phyloP scores from a whole-genome alignment of 2,113 vertebrate genomes.

The Erythrocercus mccallii region DNA sequence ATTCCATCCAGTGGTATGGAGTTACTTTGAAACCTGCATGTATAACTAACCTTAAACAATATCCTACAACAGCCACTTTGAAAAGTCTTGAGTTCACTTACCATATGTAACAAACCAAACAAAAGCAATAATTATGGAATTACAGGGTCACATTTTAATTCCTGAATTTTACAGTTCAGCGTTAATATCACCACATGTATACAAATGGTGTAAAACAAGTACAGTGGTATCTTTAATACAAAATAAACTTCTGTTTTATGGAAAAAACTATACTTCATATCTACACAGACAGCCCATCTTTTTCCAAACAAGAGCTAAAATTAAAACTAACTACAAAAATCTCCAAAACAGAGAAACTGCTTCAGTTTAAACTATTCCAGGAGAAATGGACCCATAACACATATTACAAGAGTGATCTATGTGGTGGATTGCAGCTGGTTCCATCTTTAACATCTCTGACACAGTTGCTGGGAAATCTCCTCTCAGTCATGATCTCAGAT shows the following conservation, averaged over 20 bases:
- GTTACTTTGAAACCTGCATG: background rate
- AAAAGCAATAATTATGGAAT: constrained; percentile 77
- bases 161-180: constrained; percentile 89
- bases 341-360: constrained; percentile 77
- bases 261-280: constrained; percentile 86
- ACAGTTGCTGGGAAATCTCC: constrained; percentile 39
- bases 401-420: constrained; percentile 72
- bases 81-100: constrained; percentile 32
- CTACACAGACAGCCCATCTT: constrained; percentile 83
- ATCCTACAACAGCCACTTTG: constrained; percentile 18
- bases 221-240: constrained; percentile 94
- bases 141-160: constrained; percentile 98
- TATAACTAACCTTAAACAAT: constrained; percentile 5
- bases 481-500: constrained; percentile 76
- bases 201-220: constrained; percentile 96
- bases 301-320: constrained; percentile 81
- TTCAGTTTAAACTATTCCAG: constrained; percentile 78
- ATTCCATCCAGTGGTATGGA: background rate
- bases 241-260: constrained; percentile 90
- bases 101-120: constrained; percentile 74
- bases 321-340: constrained; percentile 82
- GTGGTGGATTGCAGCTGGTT: constrained; percentile 69
- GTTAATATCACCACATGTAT: constrained; percentile 92
- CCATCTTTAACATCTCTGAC: constrained; percentile 41
- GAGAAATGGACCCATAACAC: constrained; percentile 79